A percentile compares a stretch with the other conserved stretches of the same genome.
Evolutionary conservation across 1,140 invertebrate species (phyloP).

Genomic region (Microplitis mediator): DNA sequence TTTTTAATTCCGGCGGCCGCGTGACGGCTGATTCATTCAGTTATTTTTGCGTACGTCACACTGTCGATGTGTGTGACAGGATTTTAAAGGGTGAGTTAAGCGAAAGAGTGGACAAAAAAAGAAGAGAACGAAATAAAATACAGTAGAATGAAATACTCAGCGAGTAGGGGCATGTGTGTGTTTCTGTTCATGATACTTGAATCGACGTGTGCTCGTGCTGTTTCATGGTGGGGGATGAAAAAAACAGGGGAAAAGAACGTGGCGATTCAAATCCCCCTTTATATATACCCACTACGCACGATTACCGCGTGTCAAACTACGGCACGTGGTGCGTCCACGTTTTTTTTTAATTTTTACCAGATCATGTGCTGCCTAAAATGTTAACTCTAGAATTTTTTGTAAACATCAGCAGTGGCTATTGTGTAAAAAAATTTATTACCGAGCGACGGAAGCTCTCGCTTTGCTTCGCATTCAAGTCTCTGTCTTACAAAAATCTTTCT

Average conservation of each 20-base stretch:
- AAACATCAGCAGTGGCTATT: too few species aligned
- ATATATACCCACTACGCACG: slow-evolving; percentile 47
- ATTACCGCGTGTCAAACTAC: slow-evolving; percentile 59
- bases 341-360: too few species aligned
- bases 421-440: too few species aligned
- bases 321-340: slow-evolving; percentile 45
- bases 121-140: slow-evolving; percentile 25
- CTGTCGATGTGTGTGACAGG: slow-evolving; percentile 22
- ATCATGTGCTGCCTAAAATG: too few species aligned
- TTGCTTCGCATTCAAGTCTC: slow-evolving; percentile 62
- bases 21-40: slow-evolving; percentile 64
- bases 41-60: slow-evolving; percentile 62
- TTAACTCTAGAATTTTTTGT: too few species aligned
- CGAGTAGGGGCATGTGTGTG: neutral
- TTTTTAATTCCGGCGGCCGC: slow-evolving; percentile 2
- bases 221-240: slow-evolving; percentile 53
- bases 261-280: slow-evolving; percentile 46
- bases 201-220: too few species aligned
- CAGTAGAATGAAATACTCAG: slow-evolving; percentile 16
- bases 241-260: slow-evolving; percentile 61
- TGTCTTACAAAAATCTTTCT: slow-evolving; percentile 13
- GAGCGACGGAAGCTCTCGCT: slow-evolving; percentile 44
- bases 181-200: too few species aligned
- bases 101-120: slow-evolving; percentile 58
- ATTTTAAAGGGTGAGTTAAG: slow-evolving; percentile 37